phyloP scores from a whole-genome alignment of 2,797 vertebrate genomes.

The Intellagama lesueurii region DNA sequence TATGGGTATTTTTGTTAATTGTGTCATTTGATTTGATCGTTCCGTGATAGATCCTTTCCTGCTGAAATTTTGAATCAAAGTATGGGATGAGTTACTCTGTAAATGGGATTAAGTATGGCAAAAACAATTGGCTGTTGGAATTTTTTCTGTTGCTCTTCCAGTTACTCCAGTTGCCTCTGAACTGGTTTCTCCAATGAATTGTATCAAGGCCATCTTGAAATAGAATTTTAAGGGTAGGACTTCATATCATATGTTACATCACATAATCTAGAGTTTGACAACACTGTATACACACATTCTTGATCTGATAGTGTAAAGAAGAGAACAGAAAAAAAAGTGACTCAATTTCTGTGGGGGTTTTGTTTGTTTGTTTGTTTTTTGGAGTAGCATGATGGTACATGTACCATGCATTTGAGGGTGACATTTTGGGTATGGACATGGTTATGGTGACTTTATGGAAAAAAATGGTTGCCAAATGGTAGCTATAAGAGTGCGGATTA shows the following conservation, averaged over 20 bases:
- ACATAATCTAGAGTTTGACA: neutral
- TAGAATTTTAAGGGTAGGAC: neutral
- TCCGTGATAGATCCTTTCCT: neutral
- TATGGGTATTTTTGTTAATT: neutral
- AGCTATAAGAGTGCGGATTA: neutral
- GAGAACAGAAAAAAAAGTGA: neutral
- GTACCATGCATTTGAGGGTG: neutral
- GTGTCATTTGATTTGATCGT: neutral
- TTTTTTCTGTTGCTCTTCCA: neutral
- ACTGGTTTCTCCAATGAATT: neutral
- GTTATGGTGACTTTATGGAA: neutral
- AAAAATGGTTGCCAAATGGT: neutral
- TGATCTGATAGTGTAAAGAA: neutral
- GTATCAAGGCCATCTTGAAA: slow-evolving; percentile 12
- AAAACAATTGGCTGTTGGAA: neutral
- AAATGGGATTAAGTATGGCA: neutral
- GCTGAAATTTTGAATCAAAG: neutral
- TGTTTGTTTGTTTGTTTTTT: neutral
- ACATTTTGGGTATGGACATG: too few relatives aligned
- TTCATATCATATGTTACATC: neutral
- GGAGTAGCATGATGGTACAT: neutral
- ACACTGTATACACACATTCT: neutral
- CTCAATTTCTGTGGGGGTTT: neutral
- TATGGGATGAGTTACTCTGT: neutral
- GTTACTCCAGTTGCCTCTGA: neutral